These are phyloP conservation scores for Calameuta pallipes DNA, from an alignment of 2,888 invertebrate genomes.

Conservation along the genomic window DNA sequence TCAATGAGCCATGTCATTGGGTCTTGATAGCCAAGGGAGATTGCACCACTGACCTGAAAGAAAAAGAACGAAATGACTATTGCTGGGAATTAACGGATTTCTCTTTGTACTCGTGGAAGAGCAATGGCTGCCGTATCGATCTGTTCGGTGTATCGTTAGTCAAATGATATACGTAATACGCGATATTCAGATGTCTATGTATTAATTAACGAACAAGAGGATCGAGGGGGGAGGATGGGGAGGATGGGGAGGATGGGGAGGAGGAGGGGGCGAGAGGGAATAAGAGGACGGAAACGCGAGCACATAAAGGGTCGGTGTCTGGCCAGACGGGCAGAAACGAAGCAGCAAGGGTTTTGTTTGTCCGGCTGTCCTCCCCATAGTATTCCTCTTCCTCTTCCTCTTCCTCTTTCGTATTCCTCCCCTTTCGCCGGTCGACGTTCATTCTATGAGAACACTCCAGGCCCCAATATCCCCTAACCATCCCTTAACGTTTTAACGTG, in stretches of 20 bases:
- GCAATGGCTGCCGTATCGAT: too few species aligned
- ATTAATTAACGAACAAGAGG: conserved; percentile 58
- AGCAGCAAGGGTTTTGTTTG: conserved; percentile 66
- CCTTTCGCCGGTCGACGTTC: conserved; percentile 26
- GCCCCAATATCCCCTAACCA: conserved; percentile 7
- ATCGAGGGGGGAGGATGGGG: conserved; percentile 26
- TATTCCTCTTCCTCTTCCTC: conserved; percentile 15
- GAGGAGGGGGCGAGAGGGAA: conserved; percentile 25
- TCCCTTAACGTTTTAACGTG: conserved; percentile 16
- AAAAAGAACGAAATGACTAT: conserved; percentile 22
- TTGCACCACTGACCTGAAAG: conserved; percentile 62
- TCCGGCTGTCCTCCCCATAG: conserved; percentile 63
- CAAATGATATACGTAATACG: too few species aligned
- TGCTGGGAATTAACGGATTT: too few species aligned
- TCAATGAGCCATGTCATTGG: conserved; percentile 54
- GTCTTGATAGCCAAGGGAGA: conserved; percentile 54
- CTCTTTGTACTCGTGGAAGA: too few species aligned
- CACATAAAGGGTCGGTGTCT: conserved; percentile 60
- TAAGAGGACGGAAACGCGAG: conserved; percentile 46
- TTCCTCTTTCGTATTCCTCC: conserved; percentile 28
- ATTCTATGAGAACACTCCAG: conserved; percentile 22
- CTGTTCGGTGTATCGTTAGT: too few species aligned
- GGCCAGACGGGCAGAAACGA: conserved; percentile 65
- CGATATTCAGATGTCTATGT: too few species aligned
- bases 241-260: background rate